Evolutionary conservation across 2,113 vertebrate genomes (phyloP), one percentile per base, ranked within the genome.

Genomic region (Chaetorhynchus papuensis): DNA sequence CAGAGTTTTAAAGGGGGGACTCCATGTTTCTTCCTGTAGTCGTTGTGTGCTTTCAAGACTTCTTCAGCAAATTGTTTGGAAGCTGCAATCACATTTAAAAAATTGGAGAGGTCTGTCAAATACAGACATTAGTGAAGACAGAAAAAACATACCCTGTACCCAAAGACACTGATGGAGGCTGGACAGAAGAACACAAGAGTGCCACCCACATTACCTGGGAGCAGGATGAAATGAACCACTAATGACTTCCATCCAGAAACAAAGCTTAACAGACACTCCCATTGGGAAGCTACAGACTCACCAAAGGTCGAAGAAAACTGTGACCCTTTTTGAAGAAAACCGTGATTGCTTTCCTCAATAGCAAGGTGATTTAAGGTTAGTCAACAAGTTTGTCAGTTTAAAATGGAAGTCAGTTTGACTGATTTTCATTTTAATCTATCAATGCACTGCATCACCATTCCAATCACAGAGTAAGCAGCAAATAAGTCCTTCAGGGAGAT

Each of bases 1-100:
- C 98, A 98, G 97, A 99, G 98, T 94, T 99, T 99, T 94, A 99
- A 95, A 1, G 98, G 98, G 10, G 99, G 98, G 3, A 98, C 98
- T 61, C 99, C 98, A 1, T 99, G 99, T 95, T 98, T 98, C 96
- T 94, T 98, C 92, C 99, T 98, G 98, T 98, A 99, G 74, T 99
- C 99, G 54, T 99, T 99, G 96, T 99, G 99, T 76, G 98, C 98
- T 89, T 93, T 98, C 95, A 99, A 97, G 90, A 98, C 97, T 94
- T 99, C 99, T 37, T 98, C 98, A 72, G 98, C 96, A 97, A 99
- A 99, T 97, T 99, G 98, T 93, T 98, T 99, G 63, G 99, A 99
- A 97, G 98, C 99, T 99, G 97, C 93, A 97, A 95, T 21, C 47
- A 93, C 30, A 95, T 83, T 4, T 72, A 94, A 94, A 93, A 93